Percentiles rank a stretch among this genome's conserved stretches.
Evolutionary conservation across 2,888 invertebrate species (phyloP).

Genomic region (Nasonovia ribisnigri): DNA sequence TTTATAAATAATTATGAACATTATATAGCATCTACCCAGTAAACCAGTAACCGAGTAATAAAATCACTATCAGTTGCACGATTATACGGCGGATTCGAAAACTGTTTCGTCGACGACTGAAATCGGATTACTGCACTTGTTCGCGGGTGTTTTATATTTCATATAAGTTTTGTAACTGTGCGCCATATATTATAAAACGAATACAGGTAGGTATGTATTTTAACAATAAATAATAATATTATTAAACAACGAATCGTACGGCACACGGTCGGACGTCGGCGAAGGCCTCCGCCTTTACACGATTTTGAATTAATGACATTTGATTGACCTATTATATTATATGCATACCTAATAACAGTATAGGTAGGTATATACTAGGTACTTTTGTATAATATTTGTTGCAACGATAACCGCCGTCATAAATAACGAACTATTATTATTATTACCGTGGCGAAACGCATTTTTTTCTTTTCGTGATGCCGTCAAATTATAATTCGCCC

Average conservation of each 20-base stretch:
- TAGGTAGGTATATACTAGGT: too few relatives aligned
- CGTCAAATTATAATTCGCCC: constrained; percentile 6
- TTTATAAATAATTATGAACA: background rate
- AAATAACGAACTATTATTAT: background rate
- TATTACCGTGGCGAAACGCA: background rate
- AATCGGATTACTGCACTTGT: background rate
- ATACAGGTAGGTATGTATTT: background rate
- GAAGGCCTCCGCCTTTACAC: constrained; percentile 56
- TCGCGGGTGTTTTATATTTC: background rate
- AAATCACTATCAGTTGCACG: background rate
- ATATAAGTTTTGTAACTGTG: background rate
- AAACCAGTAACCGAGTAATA: background rate
- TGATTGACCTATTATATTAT: constrained; percentile 33
- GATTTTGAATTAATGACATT: constrained; percentile 22
- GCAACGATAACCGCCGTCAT: background rate
- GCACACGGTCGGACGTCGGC: background rate
- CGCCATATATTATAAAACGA: background rate
- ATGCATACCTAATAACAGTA: background rate
- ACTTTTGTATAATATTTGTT: background rate
- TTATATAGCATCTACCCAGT: background rate
- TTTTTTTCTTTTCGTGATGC: background rate
- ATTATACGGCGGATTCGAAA: background rate
- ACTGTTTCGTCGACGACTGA: background rate
- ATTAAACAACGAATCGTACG: background rate
- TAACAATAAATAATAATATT: background rate